Evolutionary conservation across 2,113 vertebrate genomes (phyloP).

Genomic region (Phalacrocorax carbo): DNA sequence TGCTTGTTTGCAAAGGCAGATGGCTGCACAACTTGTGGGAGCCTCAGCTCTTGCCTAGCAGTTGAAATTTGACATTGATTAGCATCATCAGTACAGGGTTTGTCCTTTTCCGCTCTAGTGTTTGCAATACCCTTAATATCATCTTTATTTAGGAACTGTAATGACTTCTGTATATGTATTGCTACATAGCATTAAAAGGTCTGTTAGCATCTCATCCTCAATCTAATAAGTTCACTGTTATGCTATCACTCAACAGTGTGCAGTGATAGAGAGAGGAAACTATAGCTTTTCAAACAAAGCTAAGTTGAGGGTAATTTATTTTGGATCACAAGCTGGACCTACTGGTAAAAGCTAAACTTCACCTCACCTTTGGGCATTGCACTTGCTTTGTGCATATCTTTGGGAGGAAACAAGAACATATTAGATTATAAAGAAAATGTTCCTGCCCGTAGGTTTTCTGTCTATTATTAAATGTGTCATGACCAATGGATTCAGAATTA

Average conservation of each 20-base stretch:
- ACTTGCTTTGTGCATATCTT: neutral
- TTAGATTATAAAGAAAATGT: neutral
- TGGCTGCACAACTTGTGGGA: neutral
- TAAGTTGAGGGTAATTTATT: neutral
- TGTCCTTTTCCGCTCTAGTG: neutral
- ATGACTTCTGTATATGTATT: accelerated
- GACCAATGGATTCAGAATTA: neutral
- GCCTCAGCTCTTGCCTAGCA: neutral
- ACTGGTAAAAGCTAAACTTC: neutral
- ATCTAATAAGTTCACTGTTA: neutral
- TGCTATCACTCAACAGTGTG: neutral
- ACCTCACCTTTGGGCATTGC: neutral
- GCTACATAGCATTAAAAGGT: neutral
- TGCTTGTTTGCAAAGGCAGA: neutral
- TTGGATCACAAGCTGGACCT: neutral
- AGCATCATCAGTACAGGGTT: neutral
- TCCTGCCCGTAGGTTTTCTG: neutral
- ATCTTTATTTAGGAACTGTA: neutral
- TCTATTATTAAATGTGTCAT: neutral
- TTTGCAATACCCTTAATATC: neutral
- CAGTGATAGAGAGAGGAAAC: neutral
- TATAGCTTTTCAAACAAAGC: neutral
- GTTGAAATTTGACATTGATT: neutral
- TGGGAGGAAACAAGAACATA: neutral
- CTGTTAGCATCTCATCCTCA: neutral